Base-by-base conservation (phyloP, 2,888 invertebrate species). In the Strigamia maritima region DNA sequence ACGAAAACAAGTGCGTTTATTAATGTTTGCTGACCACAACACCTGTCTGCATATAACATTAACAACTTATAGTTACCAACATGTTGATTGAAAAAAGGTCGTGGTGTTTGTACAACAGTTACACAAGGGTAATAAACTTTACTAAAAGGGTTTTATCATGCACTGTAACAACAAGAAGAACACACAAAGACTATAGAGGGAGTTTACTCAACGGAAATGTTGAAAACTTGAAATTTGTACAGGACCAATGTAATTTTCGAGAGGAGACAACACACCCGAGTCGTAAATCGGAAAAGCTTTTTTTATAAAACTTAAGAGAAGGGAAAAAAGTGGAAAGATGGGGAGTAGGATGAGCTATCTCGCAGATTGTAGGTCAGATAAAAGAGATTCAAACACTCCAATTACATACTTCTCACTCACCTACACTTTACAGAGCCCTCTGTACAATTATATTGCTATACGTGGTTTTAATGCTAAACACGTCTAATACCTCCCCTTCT, bases 401-500 rank as follows among this genome's bases (percentile, higher is more conserved):
- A 70, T 70, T 70, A 70, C 70, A 70, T 70, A 70, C 70, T 70
- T 70, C 70, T 70, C 70, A 70, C 70, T 70, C 70, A 70, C 70
- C 70, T 70, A 70, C 70, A 70, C 70, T 70, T 70, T 70, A 70
- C 70, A 70, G 28, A 28, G 70, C 70, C 70, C 70, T 14, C 70
- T 70, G 70, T 70, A 70, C 70, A 70, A 70, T 70, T 70, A 70
- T 70, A 70, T n/a, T 28, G 70, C 70, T 70, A 26, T 24, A 70
- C 70, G 70, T 70, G 70, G 70, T 70, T 70, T 28, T 28, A 70
- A 70, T 70, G 70, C 28, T 28, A 70, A 70, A 70, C 70, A 70
- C 7, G 70, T 28, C 28, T 70, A 70, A 70, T 70, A 24, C 22
- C 26, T 24, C 70, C 28, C 26, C 26, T 70, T 70, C 70, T 70